Evolutionary conservation across 2,797 vertebrate species (phyloP), one percentile per base, ranked within the genome.

Genomic region (Chaetophractus vellerosus): DNA sequence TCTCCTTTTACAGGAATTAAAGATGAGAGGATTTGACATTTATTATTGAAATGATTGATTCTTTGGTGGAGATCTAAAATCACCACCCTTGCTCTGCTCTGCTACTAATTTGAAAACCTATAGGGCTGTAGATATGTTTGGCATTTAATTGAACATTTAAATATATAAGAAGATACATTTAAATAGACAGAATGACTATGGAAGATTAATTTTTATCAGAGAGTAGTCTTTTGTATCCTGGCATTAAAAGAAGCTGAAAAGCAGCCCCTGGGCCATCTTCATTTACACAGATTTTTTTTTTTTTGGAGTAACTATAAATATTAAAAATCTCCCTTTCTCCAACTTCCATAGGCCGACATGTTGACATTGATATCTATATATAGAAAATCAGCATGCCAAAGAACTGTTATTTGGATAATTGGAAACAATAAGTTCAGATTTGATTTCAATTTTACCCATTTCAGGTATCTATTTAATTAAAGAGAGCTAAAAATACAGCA

Each of bases 21-120:
- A 72, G 61, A 87, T 50, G 55, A 48, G 18, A 89, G 16, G 90
- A 10, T 28, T 85, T 93, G 81, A 89, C 41, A 45, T 89, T 84
- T 92, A 63, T 90, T 91, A 72, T 31, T 52, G 6, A 45, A 82
- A 83, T 94, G 76, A 90, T 81, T 90, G 28, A 92, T 88, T 88
- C 14, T 75, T 81, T 72, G 26, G 19, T 68, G 14, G 15, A 50
- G 4, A 41, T 90, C 26, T 88, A 75, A 91, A 89, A 66, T 36
- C 24, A 95, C n/a, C n/a, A 66, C 28, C n/a, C 21, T 84, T 71
- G 2, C 2, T 74, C 55, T 63, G 15, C 28, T 83, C 50, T 69
- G 7, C 72, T 95, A 33, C 16, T 92, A 59, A 88, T 90, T 88
- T 90, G 36, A 9, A 90, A 88, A 84, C 23, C 48, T 81, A 8